Evolutionary conservation across 1,140 invertebrate genomes (phyloP).

Genomic region (Spodoptera frugiperda): DNA sequence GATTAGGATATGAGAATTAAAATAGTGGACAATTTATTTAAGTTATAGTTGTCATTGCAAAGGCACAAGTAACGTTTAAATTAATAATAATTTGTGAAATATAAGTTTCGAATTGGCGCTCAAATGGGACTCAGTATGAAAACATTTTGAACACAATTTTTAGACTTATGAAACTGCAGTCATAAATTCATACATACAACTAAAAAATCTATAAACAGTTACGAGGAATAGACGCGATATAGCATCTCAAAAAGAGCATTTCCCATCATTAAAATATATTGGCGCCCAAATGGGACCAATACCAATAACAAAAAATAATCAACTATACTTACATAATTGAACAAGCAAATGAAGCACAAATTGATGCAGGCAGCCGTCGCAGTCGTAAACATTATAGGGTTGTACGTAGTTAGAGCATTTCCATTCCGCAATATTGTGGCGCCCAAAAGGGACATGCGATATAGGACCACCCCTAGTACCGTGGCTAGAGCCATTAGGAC

Average conservation of each 20-base stretch:
- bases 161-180: too few species aligned
- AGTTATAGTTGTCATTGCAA: too few species aligned
- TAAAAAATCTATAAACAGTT: too few species aligned
- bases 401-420: conserved; percentile 87
- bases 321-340: conserved; percentile 91
- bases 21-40: too few species aligned
- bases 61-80: too few species aligned
- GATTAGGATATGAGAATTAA: not conserved
- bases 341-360: conserved; percentile 93
- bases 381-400: conserved; percentile 93
- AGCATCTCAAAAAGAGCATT: too few species aligned
- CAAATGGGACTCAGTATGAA: not conserved
- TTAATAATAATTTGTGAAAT: too few species aligned
- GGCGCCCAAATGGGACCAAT: conserved; percentile 16
- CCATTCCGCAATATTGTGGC: conserved; percentile 85
- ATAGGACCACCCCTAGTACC: conserved; percentile 96
- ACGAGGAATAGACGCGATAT: too few species aligned
- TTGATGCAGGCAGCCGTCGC: conserved; percentile 95
- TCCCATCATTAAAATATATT: not conserved
- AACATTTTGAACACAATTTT: too few species aligned
- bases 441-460: conserved; percentile 95
- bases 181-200: too few species aligned
- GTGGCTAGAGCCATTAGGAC: conserved; percentile 93
- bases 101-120: not conserved
- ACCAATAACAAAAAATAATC: not conserved